Conservation (phyloP, 2,113 vertebrate species). For the Carassius auratus region DNA sequence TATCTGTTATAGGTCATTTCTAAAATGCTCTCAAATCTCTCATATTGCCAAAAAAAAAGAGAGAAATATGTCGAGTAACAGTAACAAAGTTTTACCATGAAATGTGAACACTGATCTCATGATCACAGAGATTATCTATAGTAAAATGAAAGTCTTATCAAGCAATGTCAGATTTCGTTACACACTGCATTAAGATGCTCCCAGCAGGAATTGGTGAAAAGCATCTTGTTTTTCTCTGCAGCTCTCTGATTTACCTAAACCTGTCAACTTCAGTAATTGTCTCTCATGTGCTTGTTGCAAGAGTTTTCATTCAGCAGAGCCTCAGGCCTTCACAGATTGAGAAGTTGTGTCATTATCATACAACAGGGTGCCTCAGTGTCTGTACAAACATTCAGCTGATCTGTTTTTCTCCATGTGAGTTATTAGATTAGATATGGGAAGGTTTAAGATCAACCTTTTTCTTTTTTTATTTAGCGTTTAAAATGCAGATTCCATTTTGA, state of each 20-base stretch:
- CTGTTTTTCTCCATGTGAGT: neutral
- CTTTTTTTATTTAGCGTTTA: neutral
- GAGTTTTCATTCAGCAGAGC: constrained; percentile 16
- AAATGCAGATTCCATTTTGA: neutral
- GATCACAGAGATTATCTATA: neutral
- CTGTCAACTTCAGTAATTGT: constrained; percentile 3
- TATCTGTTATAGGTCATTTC: neutral
- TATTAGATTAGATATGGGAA: neutral
- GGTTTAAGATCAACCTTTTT: neutral
- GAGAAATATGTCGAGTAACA: neutral
- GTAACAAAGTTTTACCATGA: neutral
- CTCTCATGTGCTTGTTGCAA: neutral
- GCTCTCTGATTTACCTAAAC: neutral
- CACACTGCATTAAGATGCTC: neutral
- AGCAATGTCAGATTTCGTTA: neutral
- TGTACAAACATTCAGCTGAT: constrained; percentile 10
- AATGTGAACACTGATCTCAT: neutral
- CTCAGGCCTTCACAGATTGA: neutral
- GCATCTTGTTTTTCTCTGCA: neutral
- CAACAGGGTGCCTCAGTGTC: constrained; percentile 7
- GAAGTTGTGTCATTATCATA: constrained; percentile 16
- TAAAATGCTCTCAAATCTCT: neutral
- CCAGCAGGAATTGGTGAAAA: neutral
- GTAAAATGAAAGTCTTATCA: neutral
- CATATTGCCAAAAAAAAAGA: neutral